A percentile compares a stretch with the other conserved stretches of the same genome.
These are phyloP conservation scores for Diglossa cyanea DNA, from an alignment of 2,797 vertebrate genomes.

Conservation along the genomic window DNA sequence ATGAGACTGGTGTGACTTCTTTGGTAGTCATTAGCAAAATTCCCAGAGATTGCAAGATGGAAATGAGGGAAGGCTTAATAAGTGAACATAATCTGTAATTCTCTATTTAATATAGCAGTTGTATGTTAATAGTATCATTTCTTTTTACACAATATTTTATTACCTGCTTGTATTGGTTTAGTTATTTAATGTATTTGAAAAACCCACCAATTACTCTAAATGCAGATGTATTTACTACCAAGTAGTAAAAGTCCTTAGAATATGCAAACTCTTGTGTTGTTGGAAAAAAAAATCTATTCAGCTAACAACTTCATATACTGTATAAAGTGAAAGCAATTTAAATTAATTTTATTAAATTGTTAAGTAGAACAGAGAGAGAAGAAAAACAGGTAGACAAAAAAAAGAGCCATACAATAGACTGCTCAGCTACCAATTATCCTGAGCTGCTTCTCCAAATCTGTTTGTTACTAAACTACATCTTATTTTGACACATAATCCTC, in stretches of 20 bases:
- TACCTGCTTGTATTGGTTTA: neutral
- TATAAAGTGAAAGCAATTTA: neutral
- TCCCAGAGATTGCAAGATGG: neutral
- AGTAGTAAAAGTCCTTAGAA: neutral
- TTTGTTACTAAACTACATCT: neutral
- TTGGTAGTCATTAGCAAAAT: neutral
- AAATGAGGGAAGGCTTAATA: neutral
- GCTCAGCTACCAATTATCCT: neutral
- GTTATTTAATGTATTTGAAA: neutral
- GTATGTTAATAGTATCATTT: neutral
- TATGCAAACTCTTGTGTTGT: neutral
- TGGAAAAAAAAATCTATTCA: neutral
- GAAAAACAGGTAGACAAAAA: neutral
- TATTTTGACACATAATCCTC: neutral
- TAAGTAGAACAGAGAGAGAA: neutral
- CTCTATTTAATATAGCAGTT: neutral
- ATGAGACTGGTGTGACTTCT: neutral
- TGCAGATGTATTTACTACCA: neutral
- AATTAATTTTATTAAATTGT: neutral
- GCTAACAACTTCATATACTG: neutral
- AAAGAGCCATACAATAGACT: neutral
- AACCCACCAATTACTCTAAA: neutral
- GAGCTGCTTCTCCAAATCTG: neutral
- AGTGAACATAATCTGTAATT: neutral
- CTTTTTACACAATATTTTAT: neutral